A percentile compares a stretch with the other conserved stretches of the same genome.
phyloP scores from a whole-genome alignment of 2,888 invertebrate species.

The Trypoxylon attenuatum region DNA sequence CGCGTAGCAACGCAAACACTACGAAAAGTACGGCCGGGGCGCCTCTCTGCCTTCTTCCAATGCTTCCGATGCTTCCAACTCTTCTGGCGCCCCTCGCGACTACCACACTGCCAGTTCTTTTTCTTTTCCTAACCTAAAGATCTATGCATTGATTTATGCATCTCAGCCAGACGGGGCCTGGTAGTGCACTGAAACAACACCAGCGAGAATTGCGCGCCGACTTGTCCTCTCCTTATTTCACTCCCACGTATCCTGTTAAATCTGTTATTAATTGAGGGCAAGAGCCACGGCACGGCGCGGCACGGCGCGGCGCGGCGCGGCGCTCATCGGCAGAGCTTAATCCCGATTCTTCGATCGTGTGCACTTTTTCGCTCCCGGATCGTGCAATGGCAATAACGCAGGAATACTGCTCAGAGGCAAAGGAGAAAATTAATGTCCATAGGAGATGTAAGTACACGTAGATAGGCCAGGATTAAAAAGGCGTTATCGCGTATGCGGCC shows the following conservation, averaged over 20 bases:
- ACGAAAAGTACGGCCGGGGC: conserved; percentile 31
- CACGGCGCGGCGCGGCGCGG: too few relatives aligned
- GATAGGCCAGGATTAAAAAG: not conserved
- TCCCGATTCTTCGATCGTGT: too few relatives aligned
- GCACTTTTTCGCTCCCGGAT: too few relatives aligned
- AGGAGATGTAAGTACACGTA: not conserved
- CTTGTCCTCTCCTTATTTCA: too few relatives aligned
- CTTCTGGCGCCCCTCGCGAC: conserved; percentile 2
- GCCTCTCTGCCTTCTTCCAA: conserved; percentile 20
- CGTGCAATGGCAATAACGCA: too few relatives aligned
- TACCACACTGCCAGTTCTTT: conserved; percentile 15
- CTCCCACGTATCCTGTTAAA: too few relatives aligned
- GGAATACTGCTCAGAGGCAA: not conserved
- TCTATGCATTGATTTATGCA: conserved; percentile 60
- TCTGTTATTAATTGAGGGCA: too few relatives aligned
- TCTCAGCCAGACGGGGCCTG: conserved; percentile 29
- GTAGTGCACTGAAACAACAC: conserved; percentile 20
- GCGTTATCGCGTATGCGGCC: not conserved
- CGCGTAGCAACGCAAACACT: conserved; percentile 16
- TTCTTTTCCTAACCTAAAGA: conserved; percentile 41
- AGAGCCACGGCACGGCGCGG: too few relatives aligned
- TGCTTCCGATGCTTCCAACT: not conserved
- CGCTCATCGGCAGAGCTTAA: too few relatives aligned
- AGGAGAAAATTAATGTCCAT: not conserved
- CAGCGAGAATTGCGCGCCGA: conserved; percentile 12